These are phyloP conservation scores for Caenorhabditis plicata DNA, from an alignment of 2,888 invertebrate species.

Conservation along the genomic window DNA sequence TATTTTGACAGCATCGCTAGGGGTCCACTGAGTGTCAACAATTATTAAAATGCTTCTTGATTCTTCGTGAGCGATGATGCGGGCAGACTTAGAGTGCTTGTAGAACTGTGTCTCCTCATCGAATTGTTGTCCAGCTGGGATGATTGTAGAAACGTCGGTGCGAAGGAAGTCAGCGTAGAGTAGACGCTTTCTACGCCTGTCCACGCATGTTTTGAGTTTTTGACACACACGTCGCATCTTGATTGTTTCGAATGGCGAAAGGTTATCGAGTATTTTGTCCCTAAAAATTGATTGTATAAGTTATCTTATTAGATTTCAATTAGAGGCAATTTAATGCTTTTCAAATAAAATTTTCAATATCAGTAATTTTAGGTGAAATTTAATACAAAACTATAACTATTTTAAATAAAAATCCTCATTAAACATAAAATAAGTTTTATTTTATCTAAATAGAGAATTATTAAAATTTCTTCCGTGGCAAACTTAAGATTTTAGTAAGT, in stretches of 20 bases:
- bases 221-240: constrained; percentile 36
- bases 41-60: constrained; percentile 31
- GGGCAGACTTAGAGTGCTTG: constrained; percentile 21
- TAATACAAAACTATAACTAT: too few species aligned
- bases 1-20: constrained; percentile 28
- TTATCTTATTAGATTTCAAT: too few species aligned
- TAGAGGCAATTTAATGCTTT: too few species aligned
- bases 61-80: constrained; percentile 33
- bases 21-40: constrained; percentile 38
- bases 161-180: constrained; percentile 39
- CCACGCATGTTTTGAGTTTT: constrained; percentile 30
- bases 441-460: too few species aligned
- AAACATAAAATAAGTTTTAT: too few species aligned
- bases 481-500: too few species aligned
- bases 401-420: too few species aligned
- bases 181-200: constrained; percentile 20
- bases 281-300: constrained; percentile 13
- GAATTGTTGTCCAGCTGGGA: constrained; percentile 15
- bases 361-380: too few species aligned
- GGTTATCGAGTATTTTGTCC: constrained; percentile 34
- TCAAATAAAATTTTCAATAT: too few species aligned
- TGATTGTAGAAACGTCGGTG: constrained; percentile 32
- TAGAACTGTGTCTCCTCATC: constrained; percentile 43
- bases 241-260: constrained; percentile 34
- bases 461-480: too few species aligned